Percentiles rank a stretch among this genome's conserved stretches.
Conservation (phyloP, 2,888 invertebrate genomes). For the Eucriotettix oculatus region DNA sequence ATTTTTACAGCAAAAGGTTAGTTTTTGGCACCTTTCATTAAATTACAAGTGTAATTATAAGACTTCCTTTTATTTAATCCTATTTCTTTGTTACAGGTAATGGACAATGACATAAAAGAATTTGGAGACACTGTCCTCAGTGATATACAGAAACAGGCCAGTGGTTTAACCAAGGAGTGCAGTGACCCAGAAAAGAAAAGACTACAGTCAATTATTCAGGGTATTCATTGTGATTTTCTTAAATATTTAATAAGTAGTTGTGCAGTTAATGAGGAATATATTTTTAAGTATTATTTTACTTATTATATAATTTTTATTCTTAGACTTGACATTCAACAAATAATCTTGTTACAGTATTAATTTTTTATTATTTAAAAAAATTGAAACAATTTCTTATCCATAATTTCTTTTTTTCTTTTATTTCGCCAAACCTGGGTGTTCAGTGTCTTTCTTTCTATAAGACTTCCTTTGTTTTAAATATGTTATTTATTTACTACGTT, state of each 20-base stretch:
- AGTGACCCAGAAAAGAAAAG: slow-evolving; percentile 35
- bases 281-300: too few species aligned
- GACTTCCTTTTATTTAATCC: too few species aligned
- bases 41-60: background rate
- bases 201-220: slow-evolving; percentile 19
- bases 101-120: slow-evolving; percentile 57
- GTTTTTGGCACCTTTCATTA: background rate
- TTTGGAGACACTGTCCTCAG: slow-evolving; percentile 59
- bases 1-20: background rate
- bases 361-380: too few species aligned
- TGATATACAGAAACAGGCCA: slow-evolving; percentile 59
- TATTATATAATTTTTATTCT: too few species aligned
- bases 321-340: too few species aligned
- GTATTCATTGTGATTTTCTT: slow-evolving; percentile 11
- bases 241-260: background rate
- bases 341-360: too few species aligned
- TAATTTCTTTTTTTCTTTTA: too few species aligned
- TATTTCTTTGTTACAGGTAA: slow-evolving; percentile 25
- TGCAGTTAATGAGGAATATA: background rate
- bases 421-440: too few species aligned
- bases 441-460: too few species aligned
- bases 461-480: too few species aligned
- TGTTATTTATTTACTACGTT: too few species aligned
- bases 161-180: slow-evolving; percentile 65
- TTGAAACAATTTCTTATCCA: too few species aligned